These are phyloP conservation scores for Tethya wilhelma DNA, from an alignment of 37 sponge, comb jelly and placozoan species.

Conservation along the genomic window DNA sequence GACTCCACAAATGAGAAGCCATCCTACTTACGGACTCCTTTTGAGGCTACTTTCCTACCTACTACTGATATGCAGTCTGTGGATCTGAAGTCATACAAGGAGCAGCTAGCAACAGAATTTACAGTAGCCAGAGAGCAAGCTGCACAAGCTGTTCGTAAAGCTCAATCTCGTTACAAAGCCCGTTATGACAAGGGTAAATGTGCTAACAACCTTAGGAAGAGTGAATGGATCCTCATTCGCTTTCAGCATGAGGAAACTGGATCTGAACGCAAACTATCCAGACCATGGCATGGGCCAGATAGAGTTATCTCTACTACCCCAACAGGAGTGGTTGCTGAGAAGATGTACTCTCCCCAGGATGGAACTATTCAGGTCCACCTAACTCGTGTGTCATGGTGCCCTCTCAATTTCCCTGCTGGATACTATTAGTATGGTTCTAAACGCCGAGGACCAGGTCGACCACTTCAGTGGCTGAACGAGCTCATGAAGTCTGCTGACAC, in stretches of 20 bases:
- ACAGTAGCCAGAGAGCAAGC: too few relatives aligned
- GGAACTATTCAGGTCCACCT: slow-evolving; percentile 42
- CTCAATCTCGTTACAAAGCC: too few relatives aligned
- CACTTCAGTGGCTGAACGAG: slow-evolving; percentile 54
- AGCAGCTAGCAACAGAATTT: too few relatives aligned
- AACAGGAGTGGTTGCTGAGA: slow-evolving; percentile 25
- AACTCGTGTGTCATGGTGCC: slow-evolving; percentile 18
- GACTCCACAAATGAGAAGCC: too few relatives aligned
- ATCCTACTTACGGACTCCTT: too few relatives aligned
- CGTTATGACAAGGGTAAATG: too few relatives aligned
- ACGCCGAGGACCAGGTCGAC: background rate
- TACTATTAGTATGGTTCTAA: slow-evolving; percentile 46
- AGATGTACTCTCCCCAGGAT: slow-evolving; percentile 53
- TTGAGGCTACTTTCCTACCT: too few relatives aligned
- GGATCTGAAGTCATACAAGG: too few relatives aligned
- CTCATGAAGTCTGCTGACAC: too few relatives aligned
- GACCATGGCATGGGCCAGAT: slow-evolving; percentile 52
- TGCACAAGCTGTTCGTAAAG: too few relatives aligned
- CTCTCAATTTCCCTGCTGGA: slow-evolving; percentile 35
- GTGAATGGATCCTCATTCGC: slow-evolving; percentile 36
- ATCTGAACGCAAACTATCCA: slow-evolving; percentile 33
- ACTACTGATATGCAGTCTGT: too few relatives aligned
- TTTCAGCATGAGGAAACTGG: slow-evolving; percentile 53
- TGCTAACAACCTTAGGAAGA: too few relatives aligned
- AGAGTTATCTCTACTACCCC: background rate